A percentile compares a stretch with the other conserved stretches of the same genome.
Evolutionary conservation across 2,888 invertebrate species (phyloP).

Genomic region (Synergus japonicus): DNA sequence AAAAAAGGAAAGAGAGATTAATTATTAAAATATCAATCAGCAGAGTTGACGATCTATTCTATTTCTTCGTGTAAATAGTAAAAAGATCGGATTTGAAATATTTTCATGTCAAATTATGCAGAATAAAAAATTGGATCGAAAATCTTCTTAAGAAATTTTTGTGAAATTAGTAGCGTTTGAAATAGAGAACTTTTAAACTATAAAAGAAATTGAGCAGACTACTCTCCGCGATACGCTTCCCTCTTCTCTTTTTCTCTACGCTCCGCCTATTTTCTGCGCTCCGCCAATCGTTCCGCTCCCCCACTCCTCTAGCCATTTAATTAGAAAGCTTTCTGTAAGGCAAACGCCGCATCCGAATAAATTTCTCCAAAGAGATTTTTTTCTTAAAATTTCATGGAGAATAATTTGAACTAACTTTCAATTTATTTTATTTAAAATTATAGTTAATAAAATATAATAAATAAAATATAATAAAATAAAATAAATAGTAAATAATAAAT

Average conservation of each 20-base stretch:
- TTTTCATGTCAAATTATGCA: background rate
- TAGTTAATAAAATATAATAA: too few species aligned
- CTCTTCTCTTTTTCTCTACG: background rate
- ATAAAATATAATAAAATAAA: too few species aligned
- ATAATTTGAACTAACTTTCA: background rate
- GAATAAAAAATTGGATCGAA: background rate
- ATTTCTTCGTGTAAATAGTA: too few species aligned
- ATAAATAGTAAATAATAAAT: too few species aligned
- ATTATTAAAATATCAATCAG: too few species aligned
- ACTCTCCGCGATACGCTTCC: background rate
- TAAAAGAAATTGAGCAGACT: background rate
- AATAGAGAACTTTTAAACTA: background rate
- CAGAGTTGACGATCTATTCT: too few species aligned
- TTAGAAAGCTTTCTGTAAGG: background rate
- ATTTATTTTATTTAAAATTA: background rate
- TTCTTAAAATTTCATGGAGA: background rate
- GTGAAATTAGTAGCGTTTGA: background rate
- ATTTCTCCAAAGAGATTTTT: background rate
- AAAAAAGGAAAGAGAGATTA: background rate
- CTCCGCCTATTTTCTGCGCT: background rate
- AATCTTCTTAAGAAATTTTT: background rate
- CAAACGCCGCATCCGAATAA: background rate
- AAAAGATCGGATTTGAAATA: background rate
- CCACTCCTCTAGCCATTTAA: background rate
- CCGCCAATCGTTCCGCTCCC: background rate